These are phyloP conservation scores for Salticus scenicus DNA, from an alignment of 2,888 invertebrate species.

Conservation along the genomic window DNA sequence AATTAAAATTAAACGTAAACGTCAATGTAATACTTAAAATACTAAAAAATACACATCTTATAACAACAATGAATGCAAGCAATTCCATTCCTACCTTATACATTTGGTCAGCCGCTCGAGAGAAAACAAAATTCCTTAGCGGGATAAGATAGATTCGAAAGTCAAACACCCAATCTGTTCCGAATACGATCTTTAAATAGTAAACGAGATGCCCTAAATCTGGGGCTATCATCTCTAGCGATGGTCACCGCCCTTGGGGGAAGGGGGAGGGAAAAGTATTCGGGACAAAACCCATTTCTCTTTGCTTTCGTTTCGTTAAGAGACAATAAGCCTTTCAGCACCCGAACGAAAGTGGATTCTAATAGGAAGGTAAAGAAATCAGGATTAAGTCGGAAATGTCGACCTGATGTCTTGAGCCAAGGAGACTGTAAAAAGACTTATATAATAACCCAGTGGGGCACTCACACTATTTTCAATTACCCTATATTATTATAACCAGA, in stretches of 20 bases:
- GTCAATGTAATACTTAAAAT: no score
- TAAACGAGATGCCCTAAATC: constrained; percentile 38
- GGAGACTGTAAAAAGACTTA: no score
- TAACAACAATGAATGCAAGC: no score
- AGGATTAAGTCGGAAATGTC: no score
- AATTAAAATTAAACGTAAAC: no score
- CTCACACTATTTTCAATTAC: no score
- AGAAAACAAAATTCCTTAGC: background rate
- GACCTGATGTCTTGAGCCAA: no score
- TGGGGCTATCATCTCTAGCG: constrained; percentile 49
- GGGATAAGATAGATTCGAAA: background rate
- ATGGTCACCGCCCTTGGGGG: constrained; percentile 57
- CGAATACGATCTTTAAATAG: constrained; percentile 48
- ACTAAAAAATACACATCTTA: no score
- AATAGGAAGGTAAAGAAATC: no score
- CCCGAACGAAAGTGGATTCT: no score
- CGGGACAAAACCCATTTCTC: constrained; percentile 10
- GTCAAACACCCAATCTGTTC: background rate
- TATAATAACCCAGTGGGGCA: no score
- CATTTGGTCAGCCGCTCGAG: constrained; percentile 4
- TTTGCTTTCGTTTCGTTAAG: background rate
- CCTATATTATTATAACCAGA: no score
- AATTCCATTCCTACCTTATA: background rate
- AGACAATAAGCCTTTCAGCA: background rate
- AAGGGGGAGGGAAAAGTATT: background rate